A percentile compares a stretch with the other conserved stretches of the same genome.
Evolutionary conservation across 2,113 vertebrate genomes (phyloP).

Genomic region (Megaleporinus macrocephalus): DNA sequence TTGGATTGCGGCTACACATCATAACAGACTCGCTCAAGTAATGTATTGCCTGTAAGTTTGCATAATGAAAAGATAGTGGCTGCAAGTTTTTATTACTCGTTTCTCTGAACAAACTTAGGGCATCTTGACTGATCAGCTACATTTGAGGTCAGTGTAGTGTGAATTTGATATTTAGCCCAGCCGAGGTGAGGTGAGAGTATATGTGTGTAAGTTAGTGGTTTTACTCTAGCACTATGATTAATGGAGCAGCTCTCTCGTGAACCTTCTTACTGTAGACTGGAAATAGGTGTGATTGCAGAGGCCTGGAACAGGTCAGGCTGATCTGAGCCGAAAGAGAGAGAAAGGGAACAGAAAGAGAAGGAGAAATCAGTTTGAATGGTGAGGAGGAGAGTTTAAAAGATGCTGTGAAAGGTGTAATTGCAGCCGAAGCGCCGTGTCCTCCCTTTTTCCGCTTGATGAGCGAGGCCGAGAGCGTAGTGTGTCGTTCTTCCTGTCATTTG

Average conservation of each 20-base stretch:
- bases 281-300: constrained; percentile 33
- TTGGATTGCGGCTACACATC: too few species aligned
- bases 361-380: constrained; percentile 18
- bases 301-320: constrained; percentile 61
- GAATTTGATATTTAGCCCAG: too few species aligned
- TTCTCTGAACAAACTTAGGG: too few species aligned
- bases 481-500: constrained; percentile 45
- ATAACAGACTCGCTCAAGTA: too few species aligned
- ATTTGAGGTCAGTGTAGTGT: too few species aligned
- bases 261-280: not conserved
- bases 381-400: constrained; percentile 9
- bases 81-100: too few species aligned
- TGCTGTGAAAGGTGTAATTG: constrained; percentile 22
- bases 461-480: not conserved
- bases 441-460: not conserved
- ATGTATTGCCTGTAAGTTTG: too few species aligned
- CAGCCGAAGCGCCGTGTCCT: constrained; percentile 3
- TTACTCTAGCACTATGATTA: constrained; percentile 18
- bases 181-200: not conserved
- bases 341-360: constrained; percentile 4
- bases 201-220: not conserved
- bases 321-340: constrained; percentile 42
- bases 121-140: too few species aligned
- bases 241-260: not conserved
- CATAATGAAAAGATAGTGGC: too few species aligned